Evolutionary conservation across 2,113 vertebrate species (phyloP).

Genomic region (Sterrhoptilus dennistouni): DNA sequence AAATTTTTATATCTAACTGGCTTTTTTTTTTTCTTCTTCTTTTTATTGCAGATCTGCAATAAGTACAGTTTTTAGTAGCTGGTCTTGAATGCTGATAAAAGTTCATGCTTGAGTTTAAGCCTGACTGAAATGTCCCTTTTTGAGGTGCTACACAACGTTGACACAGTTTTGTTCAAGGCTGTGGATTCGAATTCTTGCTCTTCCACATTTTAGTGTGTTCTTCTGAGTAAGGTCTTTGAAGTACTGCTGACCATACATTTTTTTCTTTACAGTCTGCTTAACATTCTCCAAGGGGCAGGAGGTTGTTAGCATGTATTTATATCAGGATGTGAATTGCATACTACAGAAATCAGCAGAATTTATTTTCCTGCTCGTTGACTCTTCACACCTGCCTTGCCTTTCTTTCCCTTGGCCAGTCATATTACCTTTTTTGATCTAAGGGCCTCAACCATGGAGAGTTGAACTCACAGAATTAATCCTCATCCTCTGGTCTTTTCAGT

Average conservation of each 20-base stretch:
- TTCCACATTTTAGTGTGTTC: not conserved
- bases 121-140: not conserved
- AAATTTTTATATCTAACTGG: not conserved
- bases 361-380: not conserved
- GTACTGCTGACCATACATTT: not conserved
- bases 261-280: not conserved
- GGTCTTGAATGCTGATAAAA: not conserved
- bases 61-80: not conserved
- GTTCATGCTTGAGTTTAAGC: not conserved
- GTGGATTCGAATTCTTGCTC: not conserved
- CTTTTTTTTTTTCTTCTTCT: not conserved
- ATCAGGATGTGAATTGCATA: not conserved
- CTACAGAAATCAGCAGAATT: conserved; percentile 1
- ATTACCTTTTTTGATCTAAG: not conserved
- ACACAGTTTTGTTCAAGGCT: not conserved
- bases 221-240: conserved; percentile 6
- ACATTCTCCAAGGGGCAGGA: not conserved
- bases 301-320: conserved; percentile 16
- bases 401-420: not conserved
- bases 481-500: not conserved
- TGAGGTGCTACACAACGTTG: not conserved
- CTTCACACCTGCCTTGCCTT: not conserved
- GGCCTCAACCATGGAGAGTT: not conserved
- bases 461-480: not conserved
- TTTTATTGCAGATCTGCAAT: not conserved